Evolutionary conservation across 1,140 invertebrate species (phyloP), one percentile per base, ranked within the genome.

Genomic region (Xylocopa sonorina): DNA sequence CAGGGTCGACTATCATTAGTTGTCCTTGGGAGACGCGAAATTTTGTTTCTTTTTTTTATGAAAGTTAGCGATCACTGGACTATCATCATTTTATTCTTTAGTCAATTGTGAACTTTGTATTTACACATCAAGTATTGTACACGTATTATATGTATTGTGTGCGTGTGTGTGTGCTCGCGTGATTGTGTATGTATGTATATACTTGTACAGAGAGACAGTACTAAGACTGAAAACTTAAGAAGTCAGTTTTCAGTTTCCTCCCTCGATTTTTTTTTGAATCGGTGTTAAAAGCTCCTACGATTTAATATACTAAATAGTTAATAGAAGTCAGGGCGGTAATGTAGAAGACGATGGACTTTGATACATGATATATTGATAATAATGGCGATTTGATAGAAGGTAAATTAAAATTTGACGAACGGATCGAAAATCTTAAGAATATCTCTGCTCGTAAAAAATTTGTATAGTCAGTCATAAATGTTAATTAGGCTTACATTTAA

Each of bases 181-280:
- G 51, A 14, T 55, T 46, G 34, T 32, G n/a, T 16, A n/a, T 46
- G 41, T 48, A 43, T 32, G 5, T 55, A 57, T 62, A 21, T 24
- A 53, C 10, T 66, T 76, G 50, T 76, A 76, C 51, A 68, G 18
- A 38, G 7, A 53, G 46, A 46, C 48, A 71, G 57, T 16, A 38
- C 43, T 50, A 78, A 51, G 67, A 60, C 67, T 71, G 76, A 78
- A 71, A 78, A 72, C 67, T 53, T 51, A 50, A 78, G 0, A 51
- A 51, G 6, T 10, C n/a, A 50, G 58, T 78, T 78, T 78, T 73
- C 76, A 46, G 48, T 63, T 62, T n/a, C 0, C 10, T 63, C 12
- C 7, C 46, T 78, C 48, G 41, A 46, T 60, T 71, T 41, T 41
- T 2, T 18, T 34, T 29, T n/a, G n/a, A 18, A 41, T 72, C 16